Evolutionary conservation across 2,888 invertebrate species (phyloP), one percentile per base, ranked within the genome.

Genomic region (Entomobrya proxima): DNA sequence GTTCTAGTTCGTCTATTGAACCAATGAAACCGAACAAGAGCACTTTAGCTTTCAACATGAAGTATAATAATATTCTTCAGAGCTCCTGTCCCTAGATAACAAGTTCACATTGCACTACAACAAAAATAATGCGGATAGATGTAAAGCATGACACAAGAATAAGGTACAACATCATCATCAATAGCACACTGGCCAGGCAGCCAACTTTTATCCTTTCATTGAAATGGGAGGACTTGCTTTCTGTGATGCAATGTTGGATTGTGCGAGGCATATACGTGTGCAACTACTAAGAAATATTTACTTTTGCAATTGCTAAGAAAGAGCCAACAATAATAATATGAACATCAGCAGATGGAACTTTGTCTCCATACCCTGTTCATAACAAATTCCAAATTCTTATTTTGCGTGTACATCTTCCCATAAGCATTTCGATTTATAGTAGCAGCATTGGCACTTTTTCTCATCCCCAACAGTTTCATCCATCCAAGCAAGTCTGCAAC

Each of bases 311-410:
- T 37, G 35, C 37, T 37, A 37, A n/a, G n/a, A n/a, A 35, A 67
- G 64, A 67, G n/a, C 37, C 5, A 40, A 67, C 35, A n/a, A n/a
- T n/a, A 67, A 37, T 11, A 44, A 58, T 58, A 67, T 67, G 37
- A 64, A 67, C 64, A 67, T 37, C 64, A 61, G 61, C 52, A 55
- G 37, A 67, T 37, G 37, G 64, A 67, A 37, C 64, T 37, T 67
- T n/a, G 30, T 24, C 58, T 15, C 32, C 58, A 55, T 27, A 6
- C 3, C 32, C 58, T 30, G 1, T 32, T 32, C n/a, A 1, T 61
- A 35, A 5, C 21, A 13, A 30, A 13, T 15, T 58, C 15, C 27
- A 58, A 55, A 58, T 15, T 58, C 15, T 35, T 35, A n/a, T 32
- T 40, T 40, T 40, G 7, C 15, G 44, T 40, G 44, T 15, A 72